A percentile compares a stretch with the other conserved stretches of the same genome.
Evolutionary conservation across 2,888 invertebrate species (phyloP).

Genomic region (Chaitophorus viminalis): DNA sequence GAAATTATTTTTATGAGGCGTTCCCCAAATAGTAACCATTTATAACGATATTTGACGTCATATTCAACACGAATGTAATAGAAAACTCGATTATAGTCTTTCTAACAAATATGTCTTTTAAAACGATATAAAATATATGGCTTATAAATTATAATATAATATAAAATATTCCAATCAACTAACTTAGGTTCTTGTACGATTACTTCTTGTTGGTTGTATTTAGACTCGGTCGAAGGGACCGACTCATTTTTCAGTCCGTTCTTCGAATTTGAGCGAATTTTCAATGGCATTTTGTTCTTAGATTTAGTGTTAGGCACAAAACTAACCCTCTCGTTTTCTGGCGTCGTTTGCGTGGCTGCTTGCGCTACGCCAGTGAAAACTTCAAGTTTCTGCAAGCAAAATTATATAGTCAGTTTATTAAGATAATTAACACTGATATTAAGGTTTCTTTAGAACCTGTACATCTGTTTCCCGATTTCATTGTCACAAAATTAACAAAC

Average conservation of each 20-base stretch:
- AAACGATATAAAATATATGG: too few species aligned
- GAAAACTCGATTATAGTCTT: too few species aligned
- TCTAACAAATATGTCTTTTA: too few species aligned
- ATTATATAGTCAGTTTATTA: background rate
- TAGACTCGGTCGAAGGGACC: constrained; percentile 1
- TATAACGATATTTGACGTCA: too few species aligned
- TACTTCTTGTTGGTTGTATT: constrained; percentile 4
- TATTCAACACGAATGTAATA: too few species aligned
- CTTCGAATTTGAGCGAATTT: background rate
- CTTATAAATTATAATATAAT: too few species aligned
- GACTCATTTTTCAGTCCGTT: background rate
- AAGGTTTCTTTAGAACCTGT: constrained; percentile 8
- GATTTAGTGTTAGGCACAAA: background rate
- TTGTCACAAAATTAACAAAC: constrained; percentile 29
- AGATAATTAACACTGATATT: background rate
- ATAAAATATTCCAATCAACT: background rate
- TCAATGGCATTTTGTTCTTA: background rate
- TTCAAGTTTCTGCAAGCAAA: constrained; percentile 3
- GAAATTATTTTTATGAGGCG: too few species aligned
- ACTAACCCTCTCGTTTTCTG: constrained; percentile 67
- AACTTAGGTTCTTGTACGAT: constrained; percentile 14
- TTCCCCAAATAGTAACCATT: too few species aligned
- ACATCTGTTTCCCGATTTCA: constrained; percentile 11
- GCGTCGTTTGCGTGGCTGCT: constrained; percentile 79
- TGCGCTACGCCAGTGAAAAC: constrained; percentile 69